Percentiles rank a stretch among this genome's conserved stretches.
phyloP scores from a whole-genome alignment of 2,888 invertebrate species.

The Gortyna flavago region DNA sequence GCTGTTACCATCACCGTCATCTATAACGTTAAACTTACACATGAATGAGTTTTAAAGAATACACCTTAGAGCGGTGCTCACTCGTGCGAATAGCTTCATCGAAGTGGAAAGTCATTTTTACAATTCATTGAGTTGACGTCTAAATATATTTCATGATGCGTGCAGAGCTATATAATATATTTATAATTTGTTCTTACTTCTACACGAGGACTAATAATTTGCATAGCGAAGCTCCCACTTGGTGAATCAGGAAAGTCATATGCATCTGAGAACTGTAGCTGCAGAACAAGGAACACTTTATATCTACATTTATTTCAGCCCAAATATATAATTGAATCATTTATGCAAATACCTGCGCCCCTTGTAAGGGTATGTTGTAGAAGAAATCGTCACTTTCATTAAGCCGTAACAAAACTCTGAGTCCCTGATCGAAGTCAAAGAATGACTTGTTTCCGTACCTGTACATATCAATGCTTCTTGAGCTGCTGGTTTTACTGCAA shows the following conservation, averaged over 20 bases:
- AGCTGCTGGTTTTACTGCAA: conserved; percentile 71
- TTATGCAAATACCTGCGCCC: conserved; percentile 82
- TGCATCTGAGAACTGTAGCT: conserved; percentile 90
- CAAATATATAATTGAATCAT: background rate
- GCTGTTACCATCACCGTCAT: conserved; percentile 85
- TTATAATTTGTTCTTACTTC: conserved; percentile 72
- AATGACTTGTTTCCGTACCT: conserved; percentile 85
- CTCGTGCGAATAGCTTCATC: conserved; percentile 41
- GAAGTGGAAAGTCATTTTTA: conserved; percentile 53
- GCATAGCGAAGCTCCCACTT: conserved; percentile 88
- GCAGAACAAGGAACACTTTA: conserved; percentile 56
- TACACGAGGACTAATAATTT: conserved; percentile 83
- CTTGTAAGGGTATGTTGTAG: conserved; percentile 85
- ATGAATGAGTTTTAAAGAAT: conserved; percentile 52
- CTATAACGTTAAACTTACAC: conserved; percentile 67
- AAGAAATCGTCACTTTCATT: conserved; percentile 87
- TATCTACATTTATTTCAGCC: background rate
- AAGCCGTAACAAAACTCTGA: conserved; percentile 80
- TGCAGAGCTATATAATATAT: background rate
- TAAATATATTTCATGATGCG: conserved; percentile 30
- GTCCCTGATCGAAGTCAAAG: conserved; percentile 84
- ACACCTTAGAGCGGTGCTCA: conserved; percentile 37
- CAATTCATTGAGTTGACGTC: conserved; percentile 50
- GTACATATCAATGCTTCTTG: conserved; percentile 80
- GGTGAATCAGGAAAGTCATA: conserved; percentile 90